Percentiles rank a stretch among this genome's conserved stretches.
Conservation (phyloP, 1,140 invertebrate genomes). For the Maniola jurtina region DNA sequence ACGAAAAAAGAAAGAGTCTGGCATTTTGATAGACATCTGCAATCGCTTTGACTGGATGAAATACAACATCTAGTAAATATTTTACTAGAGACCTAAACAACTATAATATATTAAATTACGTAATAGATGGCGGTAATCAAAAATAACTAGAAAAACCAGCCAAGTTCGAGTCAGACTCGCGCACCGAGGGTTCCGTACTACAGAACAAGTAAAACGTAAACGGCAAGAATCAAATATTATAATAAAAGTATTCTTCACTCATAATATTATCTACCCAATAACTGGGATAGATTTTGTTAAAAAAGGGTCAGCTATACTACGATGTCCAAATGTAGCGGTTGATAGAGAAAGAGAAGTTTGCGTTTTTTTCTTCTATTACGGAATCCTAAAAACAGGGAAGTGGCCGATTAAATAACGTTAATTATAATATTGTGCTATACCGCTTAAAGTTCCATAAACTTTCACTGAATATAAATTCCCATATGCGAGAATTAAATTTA, state of each 20-base stretch:
- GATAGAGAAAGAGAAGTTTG: background rate
- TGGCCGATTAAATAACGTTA: slow-evolving; percentile 5
- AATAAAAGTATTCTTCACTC: no score
- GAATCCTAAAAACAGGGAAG: slow-evolving; percentile 14
- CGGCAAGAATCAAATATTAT: no score
- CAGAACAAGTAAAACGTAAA: no score
- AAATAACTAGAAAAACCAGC: no score
- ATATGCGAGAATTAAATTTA: slow-evolving; percentile 19
- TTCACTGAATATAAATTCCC: slow-evolving; percentile 26
- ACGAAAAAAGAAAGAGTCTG: background rate
- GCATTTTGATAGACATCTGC: slow-evolving; percentile 1
- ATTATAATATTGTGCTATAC: slow-evolving; percentile 18
- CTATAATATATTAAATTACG: no score
- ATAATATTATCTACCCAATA: no score
- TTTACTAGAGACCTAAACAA: no score
- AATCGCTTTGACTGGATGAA: background rate
- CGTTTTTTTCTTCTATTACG: background rate
- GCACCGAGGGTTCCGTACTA: no score
- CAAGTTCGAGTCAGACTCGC: no score
- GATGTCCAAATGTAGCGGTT: background rate
- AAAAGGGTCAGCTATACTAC: no score
- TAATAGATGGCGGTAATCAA: no score
- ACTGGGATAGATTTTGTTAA: no score
- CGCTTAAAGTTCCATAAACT: slow-evolving; percentile 19
- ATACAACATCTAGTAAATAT: background rate